Conservation (phyloP, 53 echinoderm and acorn worm species). For the Stichopus horrens region DNA sequence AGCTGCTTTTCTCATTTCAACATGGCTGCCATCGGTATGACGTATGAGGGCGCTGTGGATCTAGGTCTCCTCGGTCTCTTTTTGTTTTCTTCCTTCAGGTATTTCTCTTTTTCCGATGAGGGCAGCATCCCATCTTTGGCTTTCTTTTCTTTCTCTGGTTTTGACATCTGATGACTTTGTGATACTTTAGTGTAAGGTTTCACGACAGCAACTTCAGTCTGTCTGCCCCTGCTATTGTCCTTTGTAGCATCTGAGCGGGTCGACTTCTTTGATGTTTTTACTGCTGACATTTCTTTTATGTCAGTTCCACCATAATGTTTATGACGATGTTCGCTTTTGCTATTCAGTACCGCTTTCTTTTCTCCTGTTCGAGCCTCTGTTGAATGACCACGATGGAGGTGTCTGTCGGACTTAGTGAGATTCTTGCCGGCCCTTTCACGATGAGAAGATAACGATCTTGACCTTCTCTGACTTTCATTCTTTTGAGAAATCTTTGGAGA, state of each 20-base stretch:
- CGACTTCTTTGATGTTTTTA: not conserved
- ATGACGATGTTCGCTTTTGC: not conserved
- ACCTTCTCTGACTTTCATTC: not conserved
- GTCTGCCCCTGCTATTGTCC: not conserved
- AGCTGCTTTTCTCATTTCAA: not conserved
- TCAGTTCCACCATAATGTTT: conserved; percentile 23
- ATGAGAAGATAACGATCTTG: conserved; percentile 7
- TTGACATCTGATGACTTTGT: not conserved
- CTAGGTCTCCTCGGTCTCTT: not conserved
- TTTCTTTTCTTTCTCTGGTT: not conserved
- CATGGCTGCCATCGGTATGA: conserved; percentile 19
- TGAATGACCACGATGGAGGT: not conserved
- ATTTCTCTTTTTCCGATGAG: not conserved
- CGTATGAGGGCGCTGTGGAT: conserved; percentile 1
- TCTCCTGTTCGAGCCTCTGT: not conserved
- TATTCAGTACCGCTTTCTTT: not conserved
- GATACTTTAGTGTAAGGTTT: not conserved
- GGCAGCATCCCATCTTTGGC: not conserved
- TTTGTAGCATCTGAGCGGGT: not conserved
- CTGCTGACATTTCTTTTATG: not conserved
- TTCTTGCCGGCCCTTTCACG: not conserved
- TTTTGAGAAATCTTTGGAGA: not conserved
- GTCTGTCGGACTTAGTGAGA: not conserved
- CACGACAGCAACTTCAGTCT: not conserved
- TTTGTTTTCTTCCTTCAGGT: not conserved